A percentile compares a stretch with the other conserved stretches of the same genome.
phyloP scores from a whole-genome alignment of 2,113 vertebrate species.

The Rutilus rutilus region DNA sequence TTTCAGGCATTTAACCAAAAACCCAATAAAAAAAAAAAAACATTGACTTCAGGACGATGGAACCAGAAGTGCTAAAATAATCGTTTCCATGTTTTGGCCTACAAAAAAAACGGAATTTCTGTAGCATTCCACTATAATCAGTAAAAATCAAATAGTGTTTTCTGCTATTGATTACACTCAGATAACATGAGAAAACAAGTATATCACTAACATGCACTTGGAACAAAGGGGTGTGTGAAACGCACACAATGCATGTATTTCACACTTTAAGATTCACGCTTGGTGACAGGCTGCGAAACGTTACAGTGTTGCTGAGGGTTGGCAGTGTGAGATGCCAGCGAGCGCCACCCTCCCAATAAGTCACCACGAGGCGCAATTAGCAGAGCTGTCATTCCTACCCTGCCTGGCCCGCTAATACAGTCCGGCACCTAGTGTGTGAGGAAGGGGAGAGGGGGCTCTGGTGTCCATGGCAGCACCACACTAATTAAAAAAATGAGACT shows the following conservation, averaged over 20 bases:
- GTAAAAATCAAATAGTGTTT: neutral
- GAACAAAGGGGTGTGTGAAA: slow-evolving; percentile 15
- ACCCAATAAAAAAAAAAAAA: neutral
- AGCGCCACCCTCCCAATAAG: slow-evolving; percentile 79
- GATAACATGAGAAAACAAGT: neutral
- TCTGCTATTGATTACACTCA: no score
- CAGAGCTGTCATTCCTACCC: slow-evolving; percentile 84
- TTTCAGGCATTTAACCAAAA: neutral
- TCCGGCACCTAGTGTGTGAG: slow-evolving; percentile 73
- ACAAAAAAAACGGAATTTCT: neutral
- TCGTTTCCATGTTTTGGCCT: neutral
- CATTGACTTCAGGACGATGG: neutral
- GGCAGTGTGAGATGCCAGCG: slow-evolving; percentile 72
- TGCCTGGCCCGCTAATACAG: slow-evolving; percentile 89
- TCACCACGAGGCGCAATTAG: slow-evolving; percentile 87
- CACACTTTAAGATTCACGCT: slow-evolving; percentile 51
- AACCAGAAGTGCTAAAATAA: neutral
- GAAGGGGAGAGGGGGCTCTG: slow-evolving; percentile 31
- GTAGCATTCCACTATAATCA: neutral
- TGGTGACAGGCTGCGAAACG: slow-evolving; percentile 65
- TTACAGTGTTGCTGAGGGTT: slow-evolving; percentile 53
- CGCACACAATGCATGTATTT: slow-evolving; percentile 4
- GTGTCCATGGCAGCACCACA: slow-evolving; percentile 69
- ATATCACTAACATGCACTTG: neutral
- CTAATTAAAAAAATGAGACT: slow-evolving; percentile 74